Evolutionary conservation across 2,888 invertebrate genomes (phyloP), one percentile per base, ranked within the genome.

Genomic region (Epinotia nisella): DNA sequence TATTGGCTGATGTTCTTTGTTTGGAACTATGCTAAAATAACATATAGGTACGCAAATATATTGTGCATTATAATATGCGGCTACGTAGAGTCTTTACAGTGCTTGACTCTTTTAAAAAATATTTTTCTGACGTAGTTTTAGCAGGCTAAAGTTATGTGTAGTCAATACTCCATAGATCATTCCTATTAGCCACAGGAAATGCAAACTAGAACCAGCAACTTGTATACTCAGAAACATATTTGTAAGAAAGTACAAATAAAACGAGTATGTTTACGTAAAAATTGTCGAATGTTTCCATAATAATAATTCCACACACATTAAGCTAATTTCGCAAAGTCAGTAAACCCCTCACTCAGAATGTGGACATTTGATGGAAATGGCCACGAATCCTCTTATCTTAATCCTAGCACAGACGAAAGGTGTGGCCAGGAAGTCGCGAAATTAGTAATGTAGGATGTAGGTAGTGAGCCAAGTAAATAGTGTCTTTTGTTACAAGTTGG

Each of bases 381-480:
- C 85, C 85, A 80, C 83, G 86, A 90, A 92, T 90, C 91, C 91
- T 86, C 92, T 93, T 93, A 92, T 89, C 91, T 90, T 86, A 91
- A 92, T 90, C 91, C 91, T 80, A 75, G 75, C 80, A 78, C 76
- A 66, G 75, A 76, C 76, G 72, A 75, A 70, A 64, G 78, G 79
- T 77, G 73, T 59, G 83, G 88, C 90, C 77, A 72, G 11, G 21
- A 51, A 53, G 41, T n/a, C 5, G 53, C n/a, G 9, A 15, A 62
- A n/a, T 55, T 9, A 21, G 1, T 17, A 55, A 2, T 55, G 41
- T 41, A 41, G 45, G 5, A 15, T 15, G 45, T 45, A 45, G 15
- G 45, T 45, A 5, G 45, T 45, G 15, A 15, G 45, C 5, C 45
- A 45, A 45, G 3, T 49, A n/a, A 49, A 29, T 1, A 49, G 29